Evolutionary conservation across 2,113 vertebrate species (phyloP), one percentile per base, ranked within the genome.

Genomic region (Callospermophilus lateralis): DNA sequence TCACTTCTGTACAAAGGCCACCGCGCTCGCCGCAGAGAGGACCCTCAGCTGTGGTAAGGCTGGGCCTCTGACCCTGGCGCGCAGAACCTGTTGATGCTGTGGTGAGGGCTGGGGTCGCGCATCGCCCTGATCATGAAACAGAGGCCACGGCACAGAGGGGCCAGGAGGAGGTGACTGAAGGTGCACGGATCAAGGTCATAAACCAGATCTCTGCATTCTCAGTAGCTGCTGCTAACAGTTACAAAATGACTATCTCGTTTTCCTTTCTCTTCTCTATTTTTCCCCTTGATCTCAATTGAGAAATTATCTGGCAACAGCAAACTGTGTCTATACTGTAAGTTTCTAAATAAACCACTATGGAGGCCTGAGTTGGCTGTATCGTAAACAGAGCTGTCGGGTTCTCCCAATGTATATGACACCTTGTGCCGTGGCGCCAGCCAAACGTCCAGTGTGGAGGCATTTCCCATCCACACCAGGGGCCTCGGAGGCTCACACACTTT

Each of bases 61-160:
- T 79, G 65, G 72, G 84, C 24, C 61, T 89, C 48, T 72, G 28
- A 55, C 45, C 42, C 24, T 6, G 37, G 19, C 24, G 37, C 6
- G 13, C 7, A n/a, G 48, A 55, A 37, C 30, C 30, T 15, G 26
- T 34, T 0, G 0, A 28, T 3, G 10, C 34, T 1, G 0, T 4
- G 45, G 8, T 32, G 8, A 32, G 76, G 55, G 4, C 32, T 28
- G 32, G 15, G n/a, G 37, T 55, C 65, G 3, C 32, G 34, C 7
- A 1, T 61, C 19, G 6, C 10, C 9, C 30, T 24, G 26, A 65
- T 28, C 13, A 55, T 6, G 32, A 32, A 51, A 81, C 28, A 53
- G 39, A 53, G n/a, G 24, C 10, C 32, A 20, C 4, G n/a, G 80
- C 20, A 4, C 13, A 22, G 79, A 39, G 15, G 24, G 39, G 51